Evolutionary conservation across 2,797 vertebrate species (phyloP).

Genomic region (Pantherophis alleghaniensis): DNA sequence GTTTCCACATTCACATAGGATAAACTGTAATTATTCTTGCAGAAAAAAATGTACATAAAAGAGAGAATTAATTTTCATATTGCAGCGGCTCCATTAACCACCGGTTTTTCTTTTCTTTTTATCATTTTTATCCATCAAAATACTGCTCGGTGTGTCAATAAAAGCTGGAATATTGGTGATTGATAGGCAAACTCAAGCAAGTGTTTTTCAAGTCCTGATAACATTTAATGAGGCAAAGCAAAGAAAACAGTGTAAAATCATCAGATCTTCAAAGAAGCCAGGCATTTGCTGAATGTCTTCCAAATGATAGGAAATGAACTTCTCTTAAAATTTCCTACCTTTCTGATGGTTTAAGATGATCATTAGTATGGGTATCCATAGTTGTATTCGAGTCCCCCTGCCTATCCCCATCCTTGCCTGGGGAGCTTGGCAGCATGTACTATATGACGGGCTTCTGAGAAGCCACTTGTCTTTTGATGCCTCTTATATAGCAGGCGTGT

Average conservation of each 20-base stretch:
- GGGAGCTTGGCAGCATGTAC: conserved; percentile 49
- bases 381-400: conserved; percentile 50
- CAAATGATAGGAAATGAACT: conserved; percentile 35
- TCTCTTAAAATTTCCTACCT: conserved; percentile 64
- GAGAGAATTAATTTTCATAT: neutral
- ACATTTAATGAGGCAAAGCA: conserved; percentile 35
- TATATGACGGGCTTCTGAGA: conserved; percentile 59
- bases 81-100: neutral
- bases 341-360: conserved; percentile 54
- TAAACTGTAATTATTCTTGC: neutral
- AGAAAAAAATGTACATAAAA: neutral
- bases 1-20: neutral
- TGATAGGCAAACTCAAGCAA: conserved; percentile 24
- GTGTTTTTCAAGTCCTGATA: conserved; percentile 26
- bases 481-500: conserved; percentile 71
- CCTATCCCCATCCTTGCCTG: conserved; percentile 64
- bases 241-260: conserved; percentile 4
- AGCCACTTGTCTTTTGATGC: conserved; percentile 36
- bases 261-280: conserved; percentile 24
- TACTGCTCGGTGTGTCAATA: neutral
- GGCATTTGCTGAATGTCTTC: conserved; percentile 37
- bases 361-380: conserved; percentile 67
- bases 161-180: neutral
- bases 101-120: neutral
- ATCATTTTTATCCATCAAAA: neutral